phyloP scores from a whole-genome alignment of 2,797 vertebrate genomes.

The Muscicapa comitata region DNA sequence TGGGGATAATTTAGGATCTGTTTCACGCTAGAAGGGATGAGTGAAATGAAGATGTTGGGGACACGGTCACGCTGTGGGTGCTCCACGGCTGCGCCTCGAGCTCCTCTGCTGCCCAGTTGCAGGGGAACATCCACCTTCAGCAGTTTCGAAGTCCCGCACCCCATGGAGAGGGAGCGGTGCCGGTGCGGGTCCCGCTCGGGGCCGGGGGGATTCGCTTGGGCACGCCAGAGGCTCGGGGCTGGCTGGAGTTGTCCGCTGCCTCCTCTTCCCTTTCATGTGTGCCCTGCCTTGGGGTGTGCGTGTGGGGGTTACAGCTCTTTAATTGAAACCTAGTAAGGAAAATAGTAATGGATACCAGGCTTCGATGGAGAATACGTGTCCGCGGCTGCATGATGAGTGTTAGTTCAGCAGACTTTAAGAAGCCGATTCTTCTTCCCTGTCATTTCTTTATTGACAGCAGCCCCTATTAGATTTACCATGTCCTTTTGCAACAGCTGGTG shows the following conservation, averaged over 20 bases:
- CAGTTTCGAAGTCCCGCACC: fast-evolving
- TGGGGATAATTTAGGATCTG: background rate
- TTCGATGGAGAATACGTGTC: slow-evolving; percentile 75
- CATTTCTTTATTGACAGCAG: slow-evolving; percentile 59
- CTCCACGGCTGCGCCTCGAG: background rate
- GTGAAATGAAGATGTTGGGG: background rate
- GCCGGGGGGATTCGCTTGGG: background rate
- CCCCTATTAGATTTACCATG: slow-evolving; percentile 62
- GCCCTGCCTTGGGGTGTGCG: slow-evolving; percentile 14
- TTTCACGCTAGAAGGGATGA: background rate
- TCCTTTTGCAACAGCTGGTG: slow-evolving; percentile 54
- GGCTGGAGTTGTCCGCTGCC: background rate
- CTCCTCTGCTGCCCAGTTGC: background rate
- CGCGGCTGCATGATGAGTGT: slow-evolving; percentile 58
- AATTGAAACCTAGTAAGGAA: slow-evolving; percentile 73
- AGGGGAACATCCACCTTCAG: background rate
- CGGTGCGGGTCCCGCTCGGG: background rate
- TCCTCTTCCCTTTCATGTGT: background rate
- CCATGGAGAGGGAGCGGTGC: background rate
- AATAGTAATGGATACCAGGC: slow-evolving; percentile 73
- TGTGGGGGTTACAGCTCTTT: slow-evolving; percentile 33
- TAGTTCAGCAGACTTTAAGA: slow-evolving; percentile 75
- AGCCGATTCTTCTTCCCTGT: slow-evolving; percentile 70
- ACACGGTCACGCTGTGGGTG: background rate
- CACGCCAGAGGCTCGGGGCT: background rate